Percentiles rank a stretch among this genome's conserved stretches.
These are phyloP conservation scores for Acridotheres tristis DNA, from an alignment of 2,797 vertebrate genomes.

Conservation along the genomic window DNA sequence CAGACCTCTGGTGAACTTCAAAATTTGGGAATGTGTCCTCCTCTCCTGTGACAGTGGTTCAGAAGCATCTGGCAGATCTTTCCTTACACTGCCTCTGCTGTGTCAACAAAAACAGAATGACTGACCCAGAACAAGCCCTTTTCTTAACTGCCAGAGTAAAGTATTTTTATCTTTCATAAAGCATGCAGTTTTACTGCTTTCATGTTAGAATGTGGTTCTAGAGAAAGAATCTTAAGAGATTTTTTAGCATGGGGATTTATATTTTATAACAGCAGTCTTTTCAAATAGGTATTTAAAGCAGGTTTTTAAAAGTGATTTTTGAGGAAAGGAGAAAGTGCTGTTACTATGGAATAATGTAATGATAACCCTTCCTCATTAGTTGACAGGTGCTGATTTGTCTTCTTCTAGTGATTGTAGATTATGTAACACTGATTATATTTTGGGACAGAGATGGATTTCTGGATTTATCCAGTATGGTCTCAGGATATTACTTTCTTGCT, in stretches of 20 bases:
- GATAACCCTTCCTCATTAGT: constrained; percentile 2
- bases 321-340: not conserved
- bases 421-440: constrained; percentile 1
- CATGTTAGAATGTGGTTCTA: not conserved
- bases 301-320: not conserved
- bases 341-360: constrained; percentile 1
- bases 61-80: not conserved
- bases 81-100: not conserved
- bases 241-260: not conserved
- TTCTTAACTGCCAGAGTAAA: not conserved
- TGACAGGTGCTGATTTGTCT: constrained; percentile 41
- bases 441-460: not conserved
- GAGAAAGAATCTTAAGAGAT: not conserved
- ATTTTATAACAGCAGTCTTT: not conserved
- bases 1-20: not conserved
- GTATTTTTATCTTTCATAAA: not conserved
- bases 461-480: not conserved
- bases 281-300: not conserved
- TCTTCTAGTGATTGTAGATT: not conserved
- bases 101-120: not conserved
- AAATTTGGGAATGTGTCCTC: not conserved
- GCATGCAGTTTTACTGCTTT: not conserved
- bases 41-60: not conserved
- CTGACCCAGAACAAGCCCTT: not conserved
- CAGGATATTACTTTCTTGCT: not conserved